A percentile compares a stretch with the other conserved stretches of the same genome.
These are phyloP conservation scores for Ectemnius cavifrons DNA, from an alignment of 2,888 invertebrate genomes.

Conservation along the genomic window DNA sequence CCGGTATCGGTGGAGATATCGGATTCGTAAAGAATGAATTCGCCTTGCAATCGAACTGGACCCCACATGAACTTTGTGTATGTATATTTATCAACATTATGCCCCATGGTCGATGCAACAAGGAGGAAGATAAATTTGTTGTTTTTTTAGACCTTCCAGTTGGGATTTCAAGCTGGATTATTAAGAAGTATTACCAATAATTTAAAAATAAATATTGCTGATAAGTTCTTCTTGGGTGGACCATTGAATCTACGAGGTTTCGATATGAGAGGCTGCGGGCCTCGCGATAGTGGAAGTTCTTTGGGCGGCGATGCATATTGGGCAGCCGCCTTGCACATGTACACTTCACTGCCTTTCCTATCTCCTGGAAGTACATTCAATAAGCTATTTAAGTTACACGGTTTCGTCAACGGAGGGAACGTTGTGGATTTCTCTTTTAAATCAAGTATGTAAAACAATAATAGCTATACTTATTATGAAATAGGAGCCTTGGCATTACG, in stretches of 20 bases:
- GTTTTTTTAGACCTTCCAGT: conserved; percentile 83
- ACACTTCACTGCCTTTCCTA: conserved; percentile 93
- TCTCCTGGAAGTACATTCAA: conserved; percentile 89
- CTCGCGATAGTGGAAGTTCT: conserved; percentile 87
- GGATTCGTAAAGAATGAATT: conserved; percentile 91
- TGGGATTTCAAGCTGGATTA: conserved; percentile 84
- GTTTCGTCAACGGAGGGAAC: conserved; percentile 94
- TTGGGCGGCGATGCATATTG: conserved; percentile 90
- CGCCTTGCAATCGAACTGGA: conserved; percentile 85
- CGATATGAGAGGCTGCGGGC: conserved; percentile 91
- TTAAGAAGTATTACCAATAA: conserved; percentile 83
- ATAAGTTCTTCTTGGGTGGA: conserved; percentile 93
- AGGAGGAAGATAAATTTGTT: background rate
- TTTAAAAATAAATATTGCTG: conserved; percentile 82
- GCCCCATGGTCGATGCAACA: no score
- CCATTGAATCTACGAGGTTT: conserved; percentile 94
- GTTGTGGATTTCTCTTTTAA: conserved; percentile 81
- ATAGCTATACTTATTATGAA: background rate
- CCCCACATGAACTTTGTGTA: conserved; percentile 82
- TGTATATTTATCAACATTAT: conserved; percentile 63
- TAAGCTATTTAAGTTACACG: conserved; percentile 91
- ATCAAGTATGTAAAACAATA: conserved; percentile 74
- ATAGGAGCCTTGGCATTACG: background rate
- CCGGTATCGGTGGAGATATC: conserved; percentile 95
- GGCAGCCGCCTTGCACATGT: conserved; percentile 92